Conservation (phyloP, 2,797 vertebrate species). For the Lepus oiostolus region DNA sequence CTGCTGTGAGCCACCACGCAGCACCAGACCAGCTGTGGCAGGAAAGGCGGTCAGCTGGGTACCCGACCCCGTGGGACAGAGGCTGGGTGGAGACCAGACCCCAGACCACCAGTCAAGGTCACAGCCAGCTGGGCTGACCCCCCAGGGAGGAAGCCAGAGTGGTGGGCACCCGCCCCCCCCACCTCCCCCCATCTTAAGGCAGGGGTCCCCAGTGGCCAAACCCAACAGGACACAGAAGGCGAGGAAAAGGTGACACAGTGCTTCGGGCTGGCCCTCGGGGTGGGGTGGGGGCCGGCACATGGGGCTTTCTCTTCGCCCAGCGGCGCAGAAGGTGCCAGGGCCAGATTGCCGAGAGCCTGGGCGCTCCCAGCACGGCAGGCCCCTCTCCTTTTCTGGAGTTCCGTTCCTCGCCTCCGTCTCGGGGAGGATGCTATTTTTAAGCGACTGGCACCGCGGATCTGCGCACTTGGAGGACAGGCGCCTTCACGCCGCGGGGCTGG, state of each 20-base stretch:
- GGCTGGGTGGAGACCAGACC: background rate
- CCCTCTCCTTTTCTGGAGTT: slow-evolving; percentile 52
- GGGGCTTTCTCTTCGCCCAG: background rate
- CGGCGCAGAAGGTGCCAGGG: background rate
- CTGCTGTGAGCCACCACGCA: background rate
- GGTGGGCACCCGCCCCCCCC: background rate
- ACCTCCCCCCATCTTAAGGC: background rate
- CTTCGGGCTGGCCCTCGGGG: too few species aligned
- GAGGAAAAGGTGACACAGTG: background rate
- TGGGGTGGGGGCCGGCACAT: background rate
- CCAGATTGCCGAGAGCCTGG: background rate
- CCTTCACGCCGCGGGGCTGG: background rate
- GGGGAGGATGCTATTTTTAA: slow-evolving; percentile 73
- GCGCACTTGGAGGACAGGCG: slow-evolving; percentile 2
- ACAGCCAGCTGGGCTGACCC: background rate
- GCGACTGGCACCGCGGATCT: slow-evolving; percentile 30
- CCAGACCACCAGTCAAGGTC: background rate
- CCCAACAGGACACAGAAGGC: background rate
- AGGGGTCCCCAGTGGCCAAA: background rate
- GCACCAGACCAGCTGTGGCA: background rate
- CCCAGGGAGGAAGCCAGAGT: background rate
- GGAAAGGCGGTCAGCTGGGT: background rate
- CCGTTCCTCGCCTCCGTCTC: slow-evolving; percentile 46
- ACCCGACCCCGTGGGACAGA: background rate
- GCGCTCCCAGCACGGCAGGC: background rate